Conservation (phyloP, 2,888 invertebrate genomes). For the Fragum fragum region DNA sequence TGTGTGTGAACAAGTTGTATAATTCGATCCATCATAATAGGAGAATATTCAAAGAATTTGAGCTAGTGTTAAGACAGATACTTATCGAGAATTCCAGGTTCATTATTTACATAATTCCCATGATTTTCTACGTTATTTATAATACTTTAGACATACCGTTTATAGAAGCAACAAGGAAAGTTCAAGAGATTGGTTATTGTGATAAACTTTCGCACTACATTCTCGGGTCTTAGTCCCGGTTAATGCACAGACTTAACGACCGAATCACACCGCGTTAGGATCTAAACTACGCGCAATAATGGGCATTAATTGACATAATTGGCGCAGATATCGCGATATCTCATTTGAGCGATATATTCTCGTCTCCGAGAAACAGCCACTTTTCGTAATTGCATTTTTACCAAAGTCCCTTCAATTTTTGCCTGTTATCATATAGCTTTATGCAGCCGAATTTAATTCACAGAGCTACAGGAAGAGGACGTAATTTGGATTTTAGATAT, state of each 20-base stretch:
- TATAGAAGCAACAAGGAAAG: not conserved
- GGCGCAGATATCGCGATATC: slow-evolving; percentile 16
- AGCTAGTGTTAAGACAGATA: not conserved
- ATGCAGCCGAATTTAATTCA: too few species aligned
- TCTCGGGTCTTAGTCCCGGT: not conserved
- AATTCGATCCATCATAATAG: not conserved
- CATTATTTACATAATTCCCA: not conserved
- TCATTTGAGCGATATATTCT: slow-evolving; percentile 10
- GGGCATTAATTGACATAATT: slow-evolving; percentile 21
- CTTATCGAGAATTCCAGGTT: not conserved
- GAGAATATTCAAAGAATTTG: slow-evolving; percentile 3
- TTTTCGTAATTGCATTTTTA: slow-evolving; percentile 2
- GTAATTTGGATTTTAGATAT: too few species aligned
- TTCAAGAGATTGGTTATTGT: not conserved
- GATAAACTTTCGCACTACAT: slow-evolving; percentile 3
- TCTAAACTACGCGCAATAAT: slow-evolving; percentile 23
- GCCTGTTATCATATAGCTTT: too few species aligned
- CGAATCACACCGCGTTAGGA: slow-evolving; percentile 5
- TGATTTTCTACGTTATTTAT: not conserved
- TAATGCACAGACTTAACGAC: slow-evolving; percentile 5
- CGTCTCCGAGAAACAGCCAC: slow-evolving; percentile 8
- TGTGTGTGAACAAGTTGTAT: too few species aligned
- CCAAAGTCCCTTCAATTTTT: not conserved
- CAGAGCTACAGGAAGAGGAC: too few species aligned
- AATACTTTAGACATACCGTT: not conserved